Evolutionary conservation across 2,888 invertebrate species (phyloP), one percentile per base, ranked within the genome.

Genomic region (Thereva nobilitata): DNA sequence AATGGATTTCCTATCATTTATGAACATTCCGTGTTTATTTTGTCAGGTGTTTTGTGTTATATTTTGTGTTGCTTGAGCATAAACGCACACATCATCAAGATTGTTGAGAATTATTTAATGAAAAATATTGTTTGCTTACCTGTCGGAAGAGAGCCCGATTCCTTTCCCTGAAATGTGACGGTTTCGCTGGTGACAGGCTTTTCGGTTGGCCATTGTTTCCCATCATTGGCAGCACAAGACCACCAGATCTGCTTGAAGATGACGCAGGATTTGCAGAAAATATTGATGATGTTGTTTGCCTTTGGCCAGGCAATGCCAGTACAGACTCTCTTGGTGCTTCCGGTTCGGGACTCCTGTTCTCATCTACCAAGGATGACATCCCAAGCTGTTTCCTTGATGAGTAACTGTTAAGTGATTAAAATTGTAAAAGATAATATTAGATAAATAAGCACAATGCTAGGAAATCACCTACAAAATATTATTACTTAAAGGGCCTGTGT

Each of bases 161-260:
- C 42, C 79, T 71, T 72, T 79, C 79, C 8, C 79, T 74, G 64
- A 79, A 79, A 64, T 78, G 76, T 4, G 79, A 79, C 67, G 76
- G 73, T 12, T 75, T 72, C 45, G 74, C 66, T 2, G 78, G 75
- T 68, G 75, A 74, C 41, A 72, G 10, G 9, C 45, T 12, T 64
- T 64, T 64, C 10, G 54, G 7, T 40, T 47, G 54, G 4, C 54
- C 54, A 34, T 23, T 5, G 34, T 44, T 23, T 9, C 44, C 37
- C 4, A 54, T 47, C 10, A 55, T 12, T 8, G 54, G 44, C 74
- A 12, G 45, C 61, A 34, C 61, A 65, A 35, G 57, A 9, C 72
- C 71, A 7, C 68, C 71, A 5, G 72, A 65, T 35, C 71, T 71
- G 4, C 68, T 69, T 0, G 72, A 64, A 9, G 68, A 69, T 1